Percentiles rank a stretch among this genome's conserved stretches.
Conservation (phyloP, 2,888 invertebrate species). For the Conus canariensis region DNA sequence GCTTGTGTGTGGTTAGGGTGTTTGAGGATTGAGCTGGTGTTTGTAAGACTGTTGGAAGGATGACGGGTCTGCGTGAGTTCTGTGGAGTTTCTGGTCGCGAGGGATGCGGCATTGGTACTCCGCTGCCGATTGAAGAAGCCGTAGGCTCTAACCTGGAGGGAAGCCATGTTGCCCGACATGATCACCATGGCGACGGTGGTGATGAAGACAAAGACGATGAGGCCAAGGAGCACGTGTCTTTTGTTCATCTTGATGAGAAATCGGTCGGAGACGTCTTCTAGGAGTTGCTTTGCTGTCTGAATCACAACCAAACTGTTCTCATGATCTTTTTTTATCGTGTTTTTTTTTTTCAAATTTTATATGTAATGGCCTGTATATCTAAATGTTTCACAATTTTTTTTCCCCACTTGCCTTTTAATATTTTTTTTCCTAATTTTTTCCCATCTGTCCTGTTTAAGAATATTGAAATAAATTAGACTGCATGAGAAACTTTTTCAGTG, state of each 20-base stretch:
- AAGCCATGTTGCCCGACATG: neutral
- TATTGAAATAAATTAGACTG: too few species aligned
- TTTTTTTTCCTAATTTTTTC: neutral
- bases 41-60: neutral
- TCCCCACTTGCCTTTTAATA: neutral
- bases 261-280: neutral
- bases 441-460: too few species aligned
- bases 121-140: neutral
- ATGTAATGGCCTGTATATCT: neutral
- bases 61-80: neutral
- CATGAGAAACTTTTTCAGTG: too few species aligned
- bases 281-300: neutral
- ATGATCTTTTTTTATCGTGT: neutral
- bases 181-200: slow-evolving; percentile 4
- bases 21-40: neutral
- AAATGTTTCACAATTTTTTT: neutral
- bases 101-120: neutral
- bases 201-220: neutral
- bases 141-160: neutral
- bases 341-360: neutral
- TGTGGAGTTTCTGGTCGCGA: neutral
- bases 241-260: neutral
- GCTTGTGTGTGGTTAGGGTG: neutral
- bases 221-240: neutral
- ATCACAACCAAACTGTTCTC: too few species aligned